phyloP scores from a whole-genome alignment of 1,140 invertebrate species.

The Popillia japonica region DNA sequence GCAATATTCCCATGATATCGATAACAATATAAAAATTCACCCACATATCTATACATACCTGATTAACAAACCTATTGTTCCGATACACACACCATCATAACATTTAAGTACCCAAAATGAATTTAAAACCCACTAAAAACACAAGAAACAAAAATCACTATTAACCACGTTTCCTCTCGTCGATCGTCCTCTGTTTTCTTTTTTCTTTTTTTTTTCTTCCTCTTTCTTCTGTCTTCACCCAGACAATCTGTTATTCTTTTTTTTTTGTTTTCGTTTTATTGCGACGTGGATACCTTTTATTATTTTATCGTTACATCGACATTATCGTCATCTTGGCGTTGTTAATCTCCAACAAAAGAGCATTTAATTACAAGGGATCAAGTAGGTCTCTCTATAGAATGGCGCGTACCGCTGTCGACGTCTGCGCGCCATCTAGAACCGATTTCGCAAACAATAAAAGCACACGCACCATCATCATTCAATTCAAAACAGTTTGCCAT shows the following conservation, averaged over 20 bases:
- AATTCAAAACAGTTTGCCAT: slow-evolving; percentile 30
- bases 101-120: too few species aligned
- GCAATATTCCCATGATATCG: too few species aligned
- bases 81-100: too few species aligned
- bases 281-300: background rate
- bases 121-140: too few species aligned
- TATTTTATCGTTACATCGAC: slow-evolving; percentile 29
- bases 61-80: too few species aligned
- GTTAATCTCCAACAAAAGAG: slow-evolving; percentile 19
- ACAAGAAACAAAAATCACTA: too few species aligned
- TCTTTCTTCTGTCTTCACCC: too few species aligned
- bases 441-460: slow-evolving; percentile 26
- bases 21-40: too few species aligned
- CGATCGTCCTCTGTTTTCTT: too few species aligned
- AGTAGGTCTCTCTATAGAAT: slow-evolving; percentile 7
- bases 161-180: too few species aligned
- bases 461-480: background rate
- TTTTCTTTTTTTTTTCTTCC: background rate
- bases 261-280: background rate
- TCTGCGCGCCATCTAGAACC: slow-evolving; percentile 1
- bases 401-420: background rate
- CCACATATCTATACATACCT: too few species aligned
- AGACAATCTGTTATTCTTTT: background rate
- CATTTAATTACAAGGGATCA: slow-evolving; percentile 30
- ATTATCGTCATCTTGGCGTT: slow-evolving; percentile 11